A percentile compares a stretch with the other conserved stretches of the same genome.
Evolutionary conservation across 2,888 invertebrate genomes (phyloP).

Genomic region (Drosophila rubida): DNA sequence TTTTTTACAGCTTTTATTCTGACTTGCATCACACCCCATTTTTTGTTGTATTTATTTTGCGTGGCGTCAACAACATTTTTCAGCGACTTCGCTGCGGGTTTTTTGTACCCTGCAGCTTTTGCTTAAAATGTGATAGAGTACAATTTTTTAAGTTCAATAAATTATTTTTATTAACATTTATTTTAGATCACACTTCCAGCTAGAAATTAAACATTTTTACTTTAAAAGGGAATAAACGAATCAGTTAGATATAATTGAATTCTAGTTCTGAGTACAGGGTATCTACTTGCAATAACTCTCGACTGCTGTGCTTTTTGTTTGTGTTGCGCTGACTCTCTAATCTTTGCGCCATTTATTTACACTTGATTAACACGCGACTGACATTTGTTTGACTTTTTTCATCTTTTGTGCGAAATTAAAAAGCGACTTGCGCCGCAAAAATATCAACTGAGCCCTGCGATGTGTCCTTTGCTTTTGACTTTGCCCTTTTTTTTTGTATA

Average conservation of each 20-base stretch:
- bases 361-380: conserved; percentile 84
- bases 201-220: too few relatives aligned
- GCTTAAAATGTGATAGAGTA: background rate
- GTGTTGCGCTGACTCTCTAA: conserved; percentile 74
- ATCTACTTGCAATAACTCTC: background rate
- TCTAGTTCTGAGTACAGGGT: background rate
- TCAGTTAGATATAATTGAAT: too few relatives aligned
- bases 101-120: conserved; percentile 2
- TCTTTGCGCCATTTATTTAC: conserved; percentile 84
- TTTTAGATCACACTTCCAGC: too few relatives aligned
- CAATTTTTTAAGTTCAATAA: background rate
- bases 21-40: conserved; percentile 64
- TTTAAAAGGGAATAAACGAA: too few relatives aligned
- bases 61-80: conserved; percentile 12
- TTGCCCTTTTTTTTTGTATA: conserved; percentile 53
- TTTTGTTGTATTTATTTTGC: conserved; percentile 57
- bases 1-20: conserved; percentile 30
- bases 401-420: conserved; percentile 69
- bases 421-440: conserved; percentile 61
- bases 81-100: conserved; percentile 3
- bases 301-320: conserved; percentile 26
- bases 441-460: conserved; percentile 33
- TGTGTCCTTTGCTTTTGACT: conserved; percentile 47
- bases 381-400: conserved; percentile 81
- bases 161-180: background rate